Percentiles rank a stretch among this genome's conserved stretches.
These are phyloP conservation scores for Malacoctenus gilli DNA, from an alignment of 2,797 vertebrate genomes.

Conservation along the genomic window DNA sequence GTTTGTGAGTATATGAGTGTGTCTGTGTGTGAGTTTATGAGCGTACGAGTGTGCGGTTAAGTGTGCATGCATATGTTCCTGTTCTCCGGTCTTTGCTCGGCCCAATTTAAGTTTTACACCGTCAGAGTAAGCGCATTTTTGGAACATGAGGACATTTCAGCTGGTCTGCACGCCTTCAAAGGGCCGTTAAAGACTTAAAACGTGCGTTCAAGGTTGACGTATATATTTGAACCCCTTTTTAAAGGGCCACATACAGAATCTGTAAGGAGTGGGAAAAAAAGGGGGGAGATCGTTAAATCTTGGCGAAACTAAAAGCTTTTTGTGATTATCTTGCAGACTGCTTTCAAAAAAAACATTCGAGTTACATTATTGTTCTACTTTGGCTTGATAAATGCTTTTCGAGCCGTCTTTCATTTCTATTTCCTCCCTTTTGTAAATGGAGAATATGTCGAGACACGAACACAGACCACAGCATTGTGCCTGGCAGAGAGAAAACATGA, in stretches of 20 bases:
- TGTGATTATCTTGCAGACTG: too few species aligned
- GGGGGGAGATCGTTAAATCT: not conserved
- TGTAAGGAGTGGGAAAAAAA: not conserved
- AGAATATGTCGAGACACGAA: too few species aligned
- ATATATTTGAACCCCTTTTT: constrained; percentile 32
- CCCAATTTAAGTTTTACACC: constrained; percentile 53
- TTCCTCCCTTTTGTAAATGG: too few species aligned
- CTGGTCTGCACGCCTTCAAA: constrained; percentile 40
- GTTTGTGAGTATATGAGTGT: too few species aligned
- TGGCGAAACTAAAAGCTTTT: too few species aligned
- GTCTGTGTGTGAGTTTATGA: constrained; percentile 3
- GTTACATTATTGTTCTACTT: too few species aligned
- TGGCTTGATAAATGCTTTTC: too few species aligned
- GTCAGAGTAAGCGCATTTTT: constrained; percentile 52
- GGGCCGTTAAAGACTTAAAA: constrained; percentile 18
- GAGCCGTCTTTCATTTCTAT: too few species aligned
- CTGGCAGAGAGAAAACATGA: too few species aligned
- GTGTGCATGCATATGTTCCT: constrained; percentile 41
- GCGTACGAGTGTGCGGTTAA: constrained; percentile 21
- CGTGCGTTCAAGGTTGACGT: constrained; percentile 22
- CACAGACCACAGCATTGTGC: too few species aligned
- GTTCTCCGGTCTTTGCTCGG: constrained; percentile 38
- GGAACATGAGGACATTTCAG: constrained; percentile 32
- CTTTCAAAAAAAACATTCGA: too few species aligned
- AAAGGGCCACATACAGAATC: constrained; percentile 31